These are phyloP conservation scores for Saccostrea echinata DNA, from an alignment of 1,140 invertebrate genomes.

Conservation along the genomic window DNA sequence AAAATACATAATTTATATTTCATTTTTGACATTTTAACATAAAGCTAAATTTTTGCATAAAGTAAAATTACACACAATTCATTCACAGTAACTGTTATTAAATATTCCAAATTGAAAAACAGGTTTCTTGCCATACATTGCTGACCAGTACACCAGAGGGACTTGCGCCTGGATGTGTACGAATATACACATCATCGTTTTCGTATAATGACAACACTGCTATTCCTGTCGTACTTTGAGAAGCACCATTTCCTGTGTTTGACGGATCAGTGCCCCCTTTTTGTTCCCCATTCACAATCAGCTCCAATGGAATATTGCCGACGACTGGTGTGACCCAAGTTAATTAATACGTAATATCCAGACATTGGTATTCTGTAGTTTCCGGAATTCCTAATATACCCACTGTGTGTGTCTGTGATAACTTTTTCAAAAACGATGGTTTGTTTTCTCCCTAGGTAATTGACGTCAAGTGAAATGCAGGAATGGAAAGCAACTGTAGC, in stretches of 20 bases:
- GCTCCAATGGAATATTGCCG: neutral
- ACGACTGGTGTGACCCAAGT: too few species aligned
- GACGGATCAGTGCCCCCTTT: neutral
- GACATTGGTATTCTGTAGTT: too few species aligned
- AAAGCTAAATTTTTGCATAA: too few species aligned
- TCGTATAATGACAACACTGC: neutral
- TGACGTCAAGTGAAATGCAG: too few species aligned
- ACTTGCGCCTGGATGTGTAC: neutral
- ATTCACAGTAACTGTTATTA: neutral
- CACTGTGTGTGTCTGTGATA: neutral
- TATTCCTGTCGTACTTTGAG: neutral
- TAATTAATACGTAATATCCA: too few species aligned
- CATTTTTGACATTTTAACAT: too few species aligned
- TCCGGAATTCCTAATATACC: too few species aligned
- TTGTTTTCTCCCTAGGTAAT: too few species aligned
- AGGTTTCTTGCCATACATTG: neutral
- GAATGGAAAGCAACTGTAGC: too few species aligned
- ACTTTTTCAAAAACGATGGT: neutral
- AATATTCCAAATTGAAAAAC: neutral
- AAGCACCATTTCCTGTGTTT: neutral
- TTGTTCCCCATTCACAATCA: neutral
- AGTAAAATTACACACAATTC: too few species aligned
- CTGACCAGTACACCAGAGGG: neutral
- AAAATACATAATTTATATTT: too few species aligned
- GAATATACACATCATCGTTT: neutral